phyloP scores from a whole-genome alignment of 2,113 vertebrate genomes.

The Microtus pennsylvanicus region DNA sequence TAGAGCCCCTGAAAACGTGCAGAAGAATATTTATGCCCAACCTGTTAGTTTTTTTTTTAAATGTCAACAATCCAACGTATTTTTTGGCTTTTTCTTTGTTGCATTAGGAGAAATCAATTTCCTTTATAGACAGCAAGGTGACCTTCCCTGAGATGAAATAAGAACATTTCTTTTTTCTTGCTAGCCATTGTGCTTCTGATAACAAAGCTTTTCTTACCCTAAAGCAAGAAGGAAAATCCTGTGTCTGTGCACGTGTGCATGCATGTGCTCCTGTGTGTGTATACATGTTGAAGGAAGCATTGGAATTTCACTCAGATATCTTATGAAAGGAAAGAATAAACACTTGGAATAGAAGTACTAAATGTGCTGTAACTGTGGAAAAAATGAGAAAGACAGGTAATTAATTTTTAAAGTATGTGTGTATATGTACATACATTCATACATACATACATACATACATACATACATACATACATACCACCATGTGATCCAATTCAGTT shows the following conservation, averaged over 20 bases:
- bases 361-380: neutral
- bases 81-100: slow-evolving; percentile 69
- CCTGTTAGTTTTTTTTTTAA: slow-evolving; percentile 57
- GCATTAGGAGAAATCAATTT: slow-evolving; percentile 72
- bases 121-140: slow-evolving; percentile 73
- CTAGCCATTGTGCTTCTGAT: slow-evolving; percentile 51
- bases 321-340: slow-evolving; percentile 34
- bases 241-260: neutral
- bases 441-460: neutral
- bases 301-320: neutral
- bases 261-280: fast-evolving
- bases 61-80: slow-evolving; percentile 72
- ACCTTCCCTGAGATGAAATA: slow-evolving; percentile 69
- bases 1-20: neutral
- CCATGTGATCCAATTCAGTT: neutral
- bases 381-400: neutral
- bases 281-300: neutral
- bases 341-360: neutral
- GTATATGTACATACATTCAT: neutral
- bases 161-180: slow-evolving; percentile 21
- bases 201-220: neutral
- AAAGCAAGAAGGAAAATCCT: slow-evolving; percentile 1
- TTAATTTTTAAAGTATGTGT: neutral
- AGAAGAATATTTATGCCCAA: slow-evolving; percentile 56
- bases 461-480: neutral